Evolutionary conservation across 2,113 vertebrate species (phyloP).

Genomic region (Leptosomus discolor): DNA sequence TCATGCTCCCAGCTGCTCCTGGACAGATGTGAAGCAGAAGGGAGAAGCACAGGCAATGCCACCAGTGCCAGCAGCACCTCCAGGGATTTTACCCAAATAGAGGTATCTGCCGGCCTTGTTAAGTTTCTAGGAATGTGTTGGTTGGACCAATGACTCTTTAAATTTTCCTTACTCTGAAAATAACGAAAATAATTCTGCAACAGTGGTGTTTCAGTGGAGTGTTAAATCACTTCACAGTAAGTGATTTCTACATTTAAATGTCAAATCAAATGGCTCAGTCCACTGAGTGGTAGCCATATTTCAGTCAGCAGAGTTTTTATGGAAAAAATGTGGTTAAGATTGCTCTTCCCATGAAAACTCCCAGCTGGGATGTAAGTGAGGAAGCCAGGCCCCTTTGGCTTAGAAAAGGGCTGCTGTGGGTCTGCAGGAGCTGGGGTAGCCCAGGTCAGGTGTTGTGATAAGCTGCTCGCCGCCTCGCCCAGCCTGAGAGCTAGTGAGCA

Average conservation of each 20-base stretch:
- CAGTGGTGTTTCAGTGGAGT: neutral
- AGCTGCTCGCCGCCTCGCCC: accelerated
- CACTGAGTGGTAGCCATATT: neutral
- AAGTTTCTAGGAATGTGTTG: neutral
- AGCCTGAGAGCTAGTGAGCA: accelerated
- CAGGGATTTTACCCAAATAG: neutral
- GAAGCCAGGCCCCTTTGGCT: neutral
- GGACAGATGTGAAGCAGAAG: neutral
- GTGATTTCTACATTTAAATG: neutral
- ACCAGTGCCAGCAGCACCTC: neutral
- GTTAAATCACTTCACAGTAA: neutral
- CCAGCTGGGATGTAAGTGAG: neutral
- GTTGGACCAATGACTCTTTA: neutral
- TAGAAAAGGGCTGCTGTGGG: neutral
- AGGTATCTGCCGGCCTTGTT: neutral
- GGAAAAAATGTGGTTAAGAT: neutral
- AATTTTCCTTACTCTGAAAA: neutral
- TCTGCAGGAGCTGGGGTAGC: neutral
- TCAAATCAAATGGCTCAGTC: neutral
- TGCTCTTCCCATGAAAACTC: neutral
- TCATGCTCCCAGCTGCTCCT: neutral
- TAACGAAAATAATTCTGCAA: neutral
- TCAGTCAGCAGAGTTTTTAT: neutral
- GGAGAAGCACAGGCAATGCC: neutral
- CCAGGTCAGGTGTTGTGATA: neutral